These are phyloP conservation scores for Amphipyra berbera DNA, from an alignment of 2,888 invertebrate species.

Conservation along the genomic window DNA sequence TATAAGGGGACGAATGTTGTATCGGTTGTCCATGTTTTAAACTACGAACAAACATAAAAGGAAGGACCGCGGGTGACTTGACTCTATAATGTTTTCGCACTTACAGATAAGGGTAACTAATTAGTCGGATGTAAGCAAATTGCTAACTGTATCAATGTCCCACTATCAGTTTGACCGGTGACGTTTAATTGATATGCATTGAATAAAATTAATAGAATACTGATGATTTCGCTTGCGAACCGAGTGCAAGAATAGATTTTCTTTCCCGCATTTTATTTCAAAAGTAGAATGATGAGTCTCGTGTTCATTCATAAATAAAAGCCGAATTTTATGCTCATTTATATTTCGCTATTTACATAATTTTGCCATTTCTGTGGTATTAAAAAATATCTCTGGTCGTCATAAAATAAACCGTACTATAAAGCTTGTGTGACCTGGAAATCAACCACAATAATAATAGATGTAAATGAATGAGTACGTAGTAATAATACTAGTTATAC, in stretches of 20 bases:
- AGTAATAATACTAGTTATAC: slow-evolving; percentile 37
- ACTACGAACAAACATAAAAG: slow-evolving; percentile 32
- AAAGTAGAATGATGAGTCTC: background rate
- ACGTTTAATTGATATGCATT: slow-evolving; percentile 38
- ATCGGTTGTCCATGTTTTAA: slow-evolving; percentile 34
- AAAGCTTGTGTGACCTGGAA: slow-evolving; percentile 25
- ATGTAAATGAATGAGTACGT: slow-evolving; percentile 30
- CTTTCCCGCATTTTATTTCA: background rate
- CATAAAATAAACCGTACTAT: slow-evolving; percentile 12
- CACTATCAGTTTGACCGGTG: slow-evolving; percentile 20
- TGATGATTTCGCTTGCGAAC: slow-evolving; percentile 8
- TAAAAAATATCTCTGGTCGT: slow-evolving; percentile 7
- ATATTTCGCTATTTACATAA: slow-evolving; percentile 20
- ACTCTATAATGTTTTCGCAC: slow-evolving; percentile 44
- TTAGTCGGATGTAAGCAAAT: slow-evolving; percentile 49
- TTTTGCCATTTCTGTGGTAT: slow-evolving; percentile 16
- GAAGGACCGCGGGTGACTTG: slow-evolving; percentile 36
- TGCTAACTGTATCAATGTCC: slow-evolving; percentile 33
- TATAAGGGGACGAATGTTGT: slow-evolving; percentile 26
- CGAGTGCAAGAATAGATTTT: slow-evolving; percentile 11
- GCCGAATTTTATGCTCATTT: background rate
- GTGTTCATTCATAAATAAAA: slow-evolving; percentile 30
- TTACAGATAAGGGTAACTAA: slow-evolving; percentile 41
- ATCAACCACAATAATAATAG: slow-evolving; percentile 22
- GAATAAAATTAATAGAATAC: slow-evolving; percentile 8